A percentile compares a stretch with the other conserved stretches of the same genome.
These are phyloP conservation scores for Dendrolimus houi DNA, from an alignment of 2,888 invertebrate species.

Conservation along the genomic window DNA sequence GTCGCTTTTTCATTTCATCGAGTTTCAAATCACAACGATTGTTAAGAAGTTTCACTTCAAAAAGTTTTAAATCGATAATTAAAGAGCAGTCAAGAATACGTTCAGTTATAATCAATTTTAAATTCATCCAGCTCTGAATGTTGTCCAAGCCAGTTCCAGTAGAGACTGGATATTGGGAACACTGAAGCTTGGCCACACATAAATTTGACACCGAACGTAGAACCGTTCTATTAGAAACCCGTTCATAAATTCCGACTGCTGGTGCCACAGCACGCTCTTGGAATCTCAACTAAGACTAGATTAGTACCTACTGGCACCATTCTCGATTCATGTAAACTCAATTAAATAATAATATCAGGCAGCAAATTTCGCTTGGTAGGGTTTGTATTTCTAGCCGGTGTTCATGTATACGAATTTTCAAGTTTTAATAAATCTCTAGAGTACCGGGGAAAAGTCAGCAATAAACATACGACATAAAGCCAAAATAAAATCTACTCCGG, in stretches of 20 bases:
- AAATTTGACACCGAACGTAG: constrained; percentile 5
- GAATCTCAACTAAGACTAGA: not conserved
- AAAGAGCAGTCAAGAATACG: not conserved
- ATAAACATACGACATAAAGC: too few species aligned
- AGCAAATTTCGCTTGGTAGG: too few species aligned
- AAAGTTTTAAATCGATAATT: too few species aligned
- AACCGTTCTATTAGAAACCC: constrained; percentile 9
- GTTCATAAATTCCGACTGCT: constrained; percentile 14
- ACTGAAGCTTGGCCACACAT: constrained; percentile 1
- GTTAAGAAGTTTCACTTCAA: too few species aligned
- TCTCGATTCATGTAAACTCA: not conserved
- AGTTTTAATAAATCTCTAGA: too few species aligned
- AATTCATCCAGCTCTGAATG: not conserved
- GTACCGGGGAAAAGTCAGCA: too few species aligned
- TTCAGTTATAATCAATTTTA: not conserved
- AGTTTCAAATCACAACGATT: too few species aligned
- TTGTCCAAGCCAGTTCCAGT: not conserved
- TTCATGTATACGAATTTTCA: too few species aligned
- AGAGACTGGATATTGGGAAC: not conserved
- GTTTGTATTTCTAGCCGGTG: too few species aligned
- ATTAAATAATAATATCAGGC: too few species aligned
- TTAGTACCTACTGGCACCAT: not conserved
- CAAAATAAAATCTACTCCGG: too few species aligned
- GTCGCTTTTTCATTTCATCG: too few species aligned
- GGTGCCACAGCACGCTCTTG: constrained; percentile 9